Evolutionary conservation across 2,888 invertebrate genomes (phyloP), one percentile per base, ranked within the genome.

Genomic region (Lysandra coridon): DNA sequence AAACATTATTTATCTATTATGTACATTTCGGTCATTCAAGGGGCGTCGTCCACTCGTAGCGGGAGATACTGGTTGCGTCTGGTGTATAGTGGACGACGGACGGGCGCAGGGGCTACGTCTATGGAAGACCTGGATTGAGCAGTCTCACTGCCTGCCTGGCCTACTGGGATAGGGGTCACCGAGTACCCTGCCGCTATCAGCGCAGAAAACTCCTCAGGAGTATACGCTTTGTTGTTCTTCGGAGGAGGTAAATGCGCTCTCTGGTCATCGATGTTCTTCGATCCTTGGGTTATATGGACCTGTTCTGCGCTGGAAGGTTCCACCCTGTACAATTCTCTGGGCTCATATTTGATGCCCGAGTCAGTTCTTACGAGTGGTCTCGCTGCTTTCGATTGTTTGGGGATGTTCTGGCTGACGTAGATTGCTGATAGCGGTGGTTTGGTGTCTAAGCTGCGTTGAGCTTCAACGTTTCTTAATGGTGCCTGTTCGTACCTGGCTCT

Each of bases 171-270:
- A 57, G 95, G 95, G 2, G 95, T 95, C 1, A 95, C 95, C 1
- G 95, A 88, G 81, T 95, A 95, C 0, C 95, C 95, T 80, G 95
- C 95, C 14, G 92, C 94, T 69, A 95, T 89, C 80, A 95, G 86
- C 17, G 94, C 95, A 33, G 91, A 91, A 80, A 95, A 95, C 82
- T 95, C 95, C 80, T 95, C 95, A 80, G 94, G 95, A 78, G 95
- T 95, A 80, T 95, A 95, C 1, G 95, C 95, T 82, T 91, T 94
- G 81, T 92, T 94, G 80, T 95, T 95, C 81, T 88, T 94, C 10
- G 95, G 95, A 1, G 95, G 95, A 79, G 95, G 95, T 78, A 95
- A 85, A n/a, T 89, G 91, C 0, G 91, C 87, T 80, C 93, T 86
- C 80, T 90, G 92, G 5, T 92, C 91, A 1, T 93, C 93, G 73